Base-by-base conservation (phyloP, 1,140 invertebrate species). In the Drosophila jambulina region DNA sequence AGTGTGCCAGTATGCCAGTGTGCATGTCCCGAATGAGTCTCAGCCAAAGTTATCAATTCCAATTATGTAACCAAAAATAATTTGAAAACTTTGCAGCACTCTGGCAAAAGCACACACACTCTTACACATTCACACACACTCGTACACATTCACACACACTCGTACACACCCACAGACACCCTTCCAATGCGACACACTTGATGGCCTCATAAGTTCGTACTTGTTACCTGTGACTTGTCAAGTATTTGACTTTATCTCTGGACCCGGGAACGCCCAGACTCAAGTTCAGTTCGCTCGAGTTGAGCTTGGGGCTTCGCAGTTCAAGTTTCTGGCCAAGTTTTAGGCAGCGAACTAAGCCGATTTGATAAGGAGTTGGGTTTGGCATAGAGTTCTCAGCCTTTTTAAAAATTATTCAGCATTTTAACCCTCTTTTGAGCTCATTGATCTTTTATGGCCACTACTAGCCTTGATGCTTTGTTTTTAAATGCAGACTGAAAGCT, bases 21-120 rank as follows among this genome's bases (percentile, higher is more conserved):
- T 45, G 25, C 46, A 42, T 46, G 27, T 48, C n/a, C 51, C 48
- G 34, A 45, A 46, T 62, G 58, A 49, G 60, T 63, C 65, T 79
- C 62, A 72, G 78, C 75, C 82, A 88, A 88, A 88, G 85, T 88
- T 88, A 88, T 88, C 85, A 88, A 88, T 88, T 90, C 85, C 85
- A 88, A 88, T 88, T 88, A 88, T 90, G 83, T 91, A 88, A 88
- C 85, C 85, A 88, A 88, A 88, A 88, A 88, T 88, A 88, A 88
- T 88, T 88, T 88, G 85, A 88, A 88, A 88, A 88, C 85, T 88
- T 88, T 90, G 61, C 83, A 72, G 84, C 80, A 88, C 83, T 87
- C 75, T 80, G 62, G 80, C 67, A 80, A 87, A 83, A 70, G 84
- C 48, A 48, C 62, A 53, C 25, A 29, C 43, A 82, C n/a, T 45